A percentile compares a stretch with the other conserved stretches of the same genome.
Evolutionary conservation across 2,888 invertebrate genomes (phyloP).

Genomic region (Alloscopus bannaensis): DNA sequence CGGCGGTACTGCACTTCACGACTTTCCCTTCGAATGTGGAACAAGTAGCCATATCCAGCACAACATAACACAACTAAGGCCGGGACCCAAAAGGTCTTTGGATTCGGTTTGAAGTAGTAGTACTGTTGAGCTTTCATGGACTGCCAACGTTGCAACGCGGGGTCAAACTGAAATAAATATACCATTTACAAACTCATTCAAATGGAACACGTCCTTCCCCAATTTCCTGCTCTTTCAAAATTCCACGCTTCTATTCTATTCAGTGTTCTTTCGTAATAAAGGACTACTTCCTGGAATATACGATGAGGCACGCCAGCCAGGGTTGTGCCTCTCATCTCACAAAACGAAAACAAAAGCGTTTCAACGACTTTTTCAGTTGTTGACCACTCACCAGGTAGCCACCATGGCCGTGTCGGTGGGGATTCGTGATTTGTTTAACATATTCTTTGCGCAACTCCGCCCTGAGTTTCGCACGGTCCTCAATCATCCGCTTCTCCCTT

Average conservation of each 20-base stretch:
- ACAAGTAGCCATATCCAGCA: constrained; percentile 77
- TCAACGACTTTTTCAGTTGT: too few relatives aligned
- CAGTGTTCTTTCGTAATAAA: too few relatives aligned
- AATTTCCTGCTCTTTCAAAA: too few relatives aligned
- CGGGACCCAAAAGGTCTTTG: constrained; percentile 78
- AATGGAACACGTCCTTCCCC: too few relatives aligned
- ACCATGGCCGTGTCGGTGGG: constrained; percentile 83
- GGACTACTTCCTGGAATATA: too few relatives aligned
- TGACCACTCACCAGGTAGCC: constrained; percentile 83
- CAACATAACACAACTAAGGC: constrained; percentile 79
- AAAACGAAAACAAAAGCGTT: neutral
- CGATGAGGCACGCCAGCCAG: too few relatives aligned
- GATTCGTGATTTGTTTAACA: constrained; percentile 83
- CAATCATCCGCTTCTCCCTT: constrained; percentile 77
- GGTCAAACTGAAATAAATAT: constrained; percentile 88
- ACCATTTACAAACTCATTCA: too few relatives aligned
- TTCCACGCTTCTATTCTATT: too few relatives aligned
- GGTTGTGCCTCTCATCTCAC: too few relatives aligned
- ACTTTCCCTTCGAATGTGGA: constrained; percentile 78
- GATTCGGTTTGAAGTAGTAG: constrained; percentile 83
- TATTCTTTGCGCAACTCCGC: constrained; percentile 82
- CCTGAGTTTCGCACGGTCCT: constrained; percentile 81
- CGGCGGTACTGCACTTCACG: constrained; percentile 81
- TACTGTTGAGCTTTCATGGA: constrained; percentile 82
- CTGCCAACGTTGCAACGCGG: constrained; percentile 84